Base-by-base conservation (phyloP, 2,888 invertebrate species). In the Archips crataeganus region DNA sequence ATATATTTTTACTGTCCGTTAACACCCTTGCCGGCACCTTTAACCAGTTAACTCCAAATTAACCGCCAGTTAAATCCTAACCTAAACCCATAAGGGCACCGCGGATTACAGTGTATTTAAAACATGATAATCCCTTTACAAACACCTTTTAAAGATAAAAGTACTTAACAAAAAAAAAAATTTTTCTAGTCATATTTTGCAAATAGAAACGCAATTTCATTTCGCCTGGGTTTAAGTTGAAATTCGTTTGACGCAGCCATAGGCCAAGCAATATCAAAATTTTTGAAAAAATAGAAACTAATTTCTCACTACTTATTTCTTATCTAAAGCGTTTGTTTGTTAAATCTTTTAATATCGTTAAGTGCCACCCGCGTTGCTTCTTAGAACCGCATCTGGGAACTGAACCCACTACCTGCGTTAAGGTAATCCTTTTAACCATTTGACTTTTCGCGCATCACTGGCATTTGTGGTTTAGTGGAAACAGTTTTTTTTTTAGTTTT, bases 331-430 rank as follows among this genome's bases (percentile, higher is more conserved):
- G 80, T 80, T 83, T 83, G 80, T 84, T 83, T 80, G 82, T 81
- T 74, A 83, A 85, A 84, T 82, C 82, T 83, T 76, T 70, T 85
- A 84, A 87, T 82, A 80, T 80, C 79, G 81, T 85, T 84, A 82
- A 81, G 59, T 77, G 79, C 90, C 90, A 90, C 90, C 90, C 90
- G 87, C 90, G 80, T 84, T 75, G 89, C 75, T 90, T 88, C 89
- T 78, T 75, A 79, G 90, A 90, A 88, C 39, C 64, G 15, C 70
- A 77, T 69, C 75, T 69, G 78, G 77, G 78, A 79, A 80, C 79
- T 82, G 80, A 90, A 87, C 84, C 80, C 80, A 84, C 87, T 91
- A 90, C 90, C 90, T 89, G 88, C 77, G 34, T 78, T 79, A 59
- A 63, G 23, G 47, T 75, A 76, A 76, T 76, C 76, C 76, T 76